Evolutionary conservation across 2,113 vertebrate species (phyloP).

Genomic region (Tragulus kanchil): DNA sequence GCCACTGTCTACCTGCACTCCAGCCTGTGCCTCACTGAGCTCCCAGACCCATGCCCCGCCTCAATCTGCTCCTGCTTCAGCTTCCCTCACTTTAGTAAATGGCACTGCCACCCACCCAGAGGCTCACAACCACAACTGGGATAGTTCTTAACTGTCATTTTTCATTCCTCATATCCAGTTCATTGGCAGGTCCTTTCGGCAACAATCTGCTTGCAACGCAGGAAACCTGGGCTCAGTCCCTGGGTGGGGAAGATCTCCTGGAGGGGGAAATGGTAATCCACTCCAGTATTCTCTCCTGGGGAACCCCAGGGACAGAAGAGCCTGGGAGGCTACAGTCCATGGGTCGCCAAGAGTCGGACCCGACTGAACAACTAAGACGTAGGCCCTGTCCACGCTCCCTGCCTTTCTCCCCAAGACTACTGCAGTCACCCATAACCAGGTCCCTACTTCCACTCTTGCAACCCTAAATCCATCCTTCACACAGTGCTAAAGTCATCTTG

Average conservation of each 20-base stretch:
- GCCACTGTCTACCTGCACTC: not conserved
- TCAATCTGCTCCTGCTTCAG: not conserved
- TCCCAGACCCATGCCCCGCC: not conserved
- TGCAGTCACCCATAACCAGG: not conserved
- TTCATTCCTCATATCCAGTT: not conserved
- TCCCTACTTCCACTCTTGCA: not conserved
- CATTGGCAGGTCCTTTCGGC: not conserved
- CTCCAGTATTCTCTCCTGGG: too few species aligned
- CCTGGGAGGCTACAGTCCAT: too few species aligned
- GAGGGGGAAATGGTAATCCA: too few species aligned
- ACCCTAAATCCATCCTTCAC: not conserved
- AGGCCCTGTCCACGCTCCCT: not conserved
- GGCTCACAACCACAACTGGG: not conserved
- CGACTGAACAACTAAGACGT: too few species aligned
- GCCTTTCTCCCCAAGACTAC: not conserved
- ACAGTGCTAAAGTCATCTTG: not conserved
- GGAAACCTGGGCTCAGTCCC: too few species aligned
- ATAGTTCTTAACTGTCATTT: not conserved
- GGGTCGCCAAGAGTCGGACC: too few species aligned
- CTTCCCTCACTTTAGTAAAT: conserved; percentile 30
- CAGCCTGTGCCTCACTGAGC: not conserved
- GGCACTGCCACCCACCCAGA: not conserved
- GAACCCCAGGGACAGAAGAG: too few species aligned
- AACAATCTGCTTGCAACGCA: too few species aligned
- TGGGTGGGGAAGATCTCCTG: too few species aligned